phyloP scores from a whole-genome alignment of 2,888 invertebrate genomes.

The Amblyteles armatorius region DNA sequence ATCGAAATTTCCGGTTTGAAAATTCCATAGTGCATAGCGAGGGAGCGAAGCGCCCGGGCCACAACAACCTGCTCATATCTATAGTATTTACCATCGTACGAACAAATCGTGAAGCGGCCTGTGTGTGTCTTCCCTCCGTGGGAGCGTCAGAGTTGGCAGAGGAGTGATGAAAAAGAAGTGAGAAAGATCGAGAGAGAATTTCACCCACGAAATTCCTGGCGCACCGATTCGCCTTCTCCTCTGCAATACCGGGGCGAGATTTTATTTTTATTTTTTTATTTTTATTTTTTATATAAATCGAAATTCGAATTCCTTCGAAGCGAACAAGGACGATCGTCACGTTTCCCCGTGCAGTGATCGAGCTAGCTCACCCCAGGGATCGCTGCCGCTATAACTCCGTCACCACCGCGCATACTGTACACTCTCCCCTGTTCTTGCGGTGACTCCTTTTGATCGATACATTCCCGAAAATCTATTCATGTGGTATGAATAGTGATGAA shows the following conservation, averaged over 20 bases:
- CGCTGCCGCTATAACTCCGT: neutral
- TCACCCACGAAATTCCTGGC: slow-evolving; percentile 16
- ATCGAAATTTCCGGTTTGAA: neutral
- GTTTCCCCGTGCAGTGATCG: neutral
- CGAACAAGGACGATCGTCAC: slow-evolving; percentile 26
- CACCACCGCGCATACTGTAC: neutral
- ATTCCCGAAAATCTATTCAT: neutral
- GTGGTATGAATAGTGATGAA: neutral
- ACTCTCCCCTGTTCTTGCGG: neutral
- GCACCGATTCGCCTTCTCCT: slow-evolving; percentile 6
- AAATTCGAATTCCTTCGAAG: slow-evolving; percentile 30
- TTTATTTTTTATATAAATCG: neutral
- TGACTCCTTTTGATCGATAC: neutral
- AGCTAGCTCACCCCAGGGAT: neutral
- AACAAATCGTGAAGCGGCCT: neutral
- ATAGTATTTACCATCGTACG: neutral
- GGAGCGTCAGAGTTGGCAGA: neutral
- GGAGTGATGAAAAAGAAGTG: slow-evolving; percentile 33
- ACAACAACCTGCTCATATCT: neutral
- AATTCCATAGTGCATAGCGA: neutral
- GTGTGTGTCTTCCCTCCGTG: neutral
- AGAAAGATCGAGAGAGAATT: neutral
- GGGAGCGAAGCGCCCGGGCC: neutral
- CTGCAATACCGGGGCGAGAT: neutral
- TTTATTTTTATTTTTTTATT: slow-evolving; percentile 20